These are phyloP conservation scores for Acanthaster planci DNA, from an alignment of 35 echinoderm and acorn worm genomes.

Conservation along the genomic window DNA sequence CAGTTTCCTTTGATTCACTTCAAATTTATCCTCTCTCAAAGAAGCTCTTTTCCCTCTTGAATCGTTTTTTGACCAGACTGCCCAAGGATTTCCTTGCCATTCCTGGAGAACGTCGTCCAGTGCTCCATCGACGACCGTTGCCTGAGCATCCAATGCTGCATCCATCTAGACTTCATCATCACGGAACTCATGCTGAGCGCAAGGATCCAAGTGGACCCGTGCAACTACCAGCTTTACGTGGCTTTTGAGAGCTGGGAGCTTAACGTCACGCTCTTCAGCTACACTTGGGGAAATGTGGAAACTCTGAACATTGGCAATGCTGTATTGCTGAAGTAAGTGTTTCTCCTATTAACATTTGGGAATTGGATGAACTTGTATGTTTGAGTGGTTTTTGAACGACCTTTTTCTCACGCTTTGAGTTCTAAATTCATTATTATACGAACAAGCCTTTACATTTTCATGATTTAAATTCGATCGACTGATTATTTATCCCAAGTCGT, in stretches of 20 bases:
- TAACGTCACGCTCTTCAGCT: slow-evolving; percentile 8
- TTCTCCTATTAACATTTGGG: no score
- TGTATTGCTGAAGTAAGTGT: not conserved
- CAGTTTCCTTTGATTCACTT: no score
- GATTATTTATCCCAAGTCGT: no score
- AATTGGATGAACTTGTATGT: no score
- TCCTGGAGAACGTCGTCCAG: not conserved
- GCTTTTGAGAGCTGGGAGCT: not conserved
- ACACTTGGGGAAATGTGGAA: slow-evolving; percentile 16
- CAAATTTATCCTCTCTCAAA: no score
- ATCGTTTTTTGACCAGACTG: not conserved
- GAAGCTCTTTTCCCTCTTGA: not conserved
- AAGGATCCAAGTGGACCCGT: not conserved
- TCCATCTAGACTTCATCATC: slow-evolving; percentile 24
- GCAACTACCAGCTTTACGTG: slow-evolving; percentile 9
- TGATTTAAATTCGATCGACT: no score
- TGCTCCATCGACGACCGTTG: not conserved
- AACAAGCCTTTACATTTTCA: no score
- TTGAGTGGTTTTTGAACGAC: no score
- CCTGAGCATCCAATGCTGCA: slow-evolving; percentile 35
- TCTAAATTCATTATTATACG: no score
- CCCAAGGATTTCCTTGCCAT: slow-evolving; percentile 10
- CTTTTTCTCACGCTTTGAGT: no score
- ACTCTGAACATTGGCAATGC: not conserved
- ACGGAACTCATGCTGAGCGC: not conserved